Base-by-base conservation (phyloP, 2,113 vertebrate genomes). In the Nycticorax nycticorax region DNA sequence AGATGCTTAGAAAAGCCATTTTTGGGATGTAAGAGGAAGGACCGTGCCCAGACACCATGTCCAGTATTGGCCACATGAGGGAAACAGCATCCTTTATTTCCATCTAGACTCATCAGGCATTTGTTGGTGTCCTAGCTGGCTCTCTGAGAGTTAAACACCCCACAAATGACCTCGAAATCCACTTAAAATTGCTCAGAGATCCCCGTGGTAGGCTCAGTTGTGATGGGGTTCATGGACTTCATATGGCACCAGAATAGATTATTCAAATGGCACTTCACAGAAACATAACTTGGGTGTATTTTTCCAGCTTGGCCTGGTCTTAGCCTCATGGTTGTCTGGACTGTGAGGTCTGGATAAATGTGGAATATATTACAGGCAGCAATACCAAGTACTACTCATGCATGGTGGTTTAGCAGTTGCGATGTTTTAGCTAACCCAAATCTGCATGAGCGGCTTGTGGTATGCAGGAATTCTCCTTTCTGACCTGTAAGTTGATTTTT, bases 361-460 rank as follows among this genome's bases (percentile, higher is more conserved):
- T 7, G 3, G 35, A 19, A 23, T 26, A 8, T 26, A 28, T 20
- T 39, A 11, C 1, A 90, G 71, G 26, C n/a, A 66, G 50, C 63
- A 55, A 32, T 16, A 73, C 10, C 47, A 73, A 39, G 26, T 48
- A 10, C 43, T 43, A 6, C 24, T 52, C 69, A 12, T 3, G 3
- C 10, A 12, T 0, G 2, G 19, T 52, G 1, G 0, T 35, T 66
- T 35, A 33, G 15, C 15, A 16, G 17, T 4, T 43, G 14, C 5
- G 4, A 41, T 37, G 24, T 23, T 88, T 33, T 18, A 50, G 53
- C 73, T n/a, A 18, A 69, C 16, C 52, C 0, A 1, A 62, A 41
- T 17, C 35, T 48, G 9, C 4, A 2, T 14, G 73, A 59, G 48
- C 0, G 2, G 23, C 35, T 59, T 39, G 33, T 13, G 24, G 37